These are phyloP conservation scores for Sepioteuthis lessoniana DNA, from an alignment of 2,888 invertebrate genomes.

Conservation along the genomic window DNA sequence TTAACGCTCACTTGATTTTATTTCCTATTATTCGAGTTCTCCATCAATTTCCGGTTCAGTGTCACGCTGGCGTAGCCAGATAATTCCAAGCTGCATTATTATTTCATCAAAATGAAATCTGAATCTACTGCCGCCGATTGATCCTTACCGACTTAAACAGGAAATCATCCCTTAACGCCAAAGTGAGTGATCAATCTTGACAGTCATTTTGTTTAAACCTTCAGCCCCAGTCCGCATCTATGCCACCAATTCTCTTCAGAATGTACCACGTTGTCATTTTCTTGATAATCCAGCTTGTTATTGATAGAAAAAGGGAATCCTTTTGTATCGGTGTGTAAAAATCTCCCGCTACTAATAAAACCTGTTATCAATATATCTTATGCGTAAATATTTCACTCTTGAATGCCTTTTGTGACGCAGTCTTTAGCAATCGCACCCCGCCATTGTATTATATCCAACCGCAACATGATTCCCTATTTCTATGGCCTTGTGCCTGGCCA, in stretches of 20 bases:
- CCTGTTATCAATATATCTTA: too few species aligned
- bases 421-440: too few species aligned
- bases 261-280: neutral
- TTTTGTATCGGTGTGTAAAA: too few species aligned
- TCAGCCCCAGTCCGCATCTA: accelerated
- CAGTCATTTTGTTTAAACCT: neutral
- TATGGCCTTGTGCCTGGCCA: too few species aligned
- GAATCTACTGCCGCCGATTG: too few species aligned
- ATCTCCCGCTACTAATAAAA: too few species aligned
- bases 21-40: neutral
- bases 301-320: too few species aligned
- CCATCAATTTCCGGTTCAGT: neutral
- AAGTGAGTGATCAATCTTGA: neutral
- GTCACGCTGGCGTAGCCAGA: neutral
- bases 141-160: neutral
- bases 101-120: neutral
- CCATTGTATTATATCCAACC: too few species aligned
- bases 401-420: too few species aligned
- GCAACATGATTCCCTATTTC: too few species aligned
- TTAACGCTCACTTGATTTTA: neutral
- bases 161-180: neutral
- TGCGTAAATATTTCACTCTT: too few species aligned
- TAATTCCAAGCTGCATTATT: neutral
- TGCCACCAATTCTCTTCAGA: neutral
- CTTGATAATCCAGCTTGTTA: too few species aligned